Evolutionary conservation across 2,888 invertebrate genomes (phyloP).

Genomic region (Gerosis bhagava): DNA sequence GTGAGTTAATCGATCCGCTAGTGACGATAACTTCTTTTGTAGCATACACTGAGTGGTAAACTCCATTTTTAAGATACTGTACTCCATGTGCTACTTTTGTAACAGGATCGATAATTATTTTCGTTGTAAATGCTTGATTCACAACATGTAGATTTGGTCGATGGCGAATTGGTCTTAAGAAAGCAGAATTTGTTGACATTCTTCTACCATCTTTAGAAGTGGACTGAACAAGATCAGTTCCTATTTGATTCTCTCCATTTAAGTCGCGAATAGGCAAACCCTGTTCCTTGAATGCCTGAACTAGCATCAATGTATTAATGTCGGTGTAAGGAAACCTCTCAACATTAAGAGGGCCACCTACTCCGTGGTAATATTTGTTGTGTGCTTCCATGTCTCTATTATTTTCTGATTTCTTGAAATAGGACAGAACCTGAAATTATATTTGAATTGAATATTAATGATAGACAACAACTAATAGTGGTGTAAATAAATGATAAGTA

Average conservation of each 20-base stretch:
- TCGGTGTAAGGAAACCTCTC: slow-evolving; percentile 85
- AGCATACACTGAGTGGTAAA: slow-evolving; percentile 65
- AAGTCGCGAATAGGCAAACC: slow-evolving; percentile 83
- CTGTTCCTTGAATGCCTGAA: slow-evolving; percentile 83
- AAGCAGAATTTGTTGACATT: slow-evolving; percentile 84
- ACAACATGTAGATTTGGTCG: slow-evolving; percentile 76
- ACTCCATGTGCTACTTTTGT: slow-evolving; percentile 72
- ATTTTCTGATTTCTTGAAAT: slow-evolving; percentile 86
- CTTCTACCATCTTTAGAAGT: slow-evolving; percentile 83
- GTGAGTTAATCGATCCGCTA: slow-evolving; percentile 83
- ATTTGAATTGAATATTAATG: no score
- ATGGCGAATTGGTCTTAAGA: slow-evolving; percentile 84
- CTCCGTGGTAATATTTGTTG: slow-evolving; percentile 81
- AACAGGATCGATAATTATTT: slow-evolving; percentile 82
- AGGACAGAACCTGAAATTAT: slow-evolving; percentile 84
- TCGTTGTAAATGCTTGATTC: slow-evolving; percentile 77
- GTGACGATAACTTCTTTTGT: slow-evolving; percentile 85
- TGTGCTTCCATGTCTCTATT: slow-evolving; percentile 80
- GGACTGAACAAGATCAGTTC: slow-evolving; percentile 84
- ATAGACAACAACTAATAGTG: no score
- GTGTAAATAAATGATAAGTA: no score
- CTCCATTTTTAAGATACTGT: slow-evolving; percentile 62
- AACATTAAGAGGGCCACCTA: slow-evolving; percentile 84
- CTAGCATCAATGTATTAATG: slow-evolving; percentile 76
- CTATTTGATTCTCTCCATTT: slow-evolving; percentile 81